Conservation (phyloP, 1,140 invertebrate species). For the Bicyclus anynana region DNA sequence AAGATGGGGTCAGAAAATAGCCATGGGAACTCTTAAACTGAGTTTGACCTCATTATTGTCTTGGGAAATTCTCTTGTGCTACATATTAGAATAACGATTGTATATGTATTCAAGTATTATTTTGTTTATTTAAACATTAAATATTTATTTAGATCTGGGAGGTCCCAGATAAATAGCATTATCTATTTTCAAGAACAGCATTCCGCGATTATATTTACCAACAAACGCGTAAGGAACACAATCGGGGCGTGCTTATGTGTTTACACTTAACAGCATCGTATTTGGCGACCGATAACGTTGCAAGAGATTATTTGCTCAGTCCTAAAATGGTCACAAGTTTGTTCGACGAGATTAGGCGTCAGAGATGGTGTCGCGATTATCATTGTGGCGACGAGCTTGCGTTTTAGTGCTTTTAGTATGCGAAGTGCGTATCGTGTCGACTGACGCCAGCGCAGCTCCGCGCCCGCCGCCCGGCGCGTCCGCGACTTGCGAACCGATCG, state of each 20-base stretch:
- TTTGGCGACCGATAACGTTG: conserved; percentile 60
- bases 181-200: conserved; percentile 3
- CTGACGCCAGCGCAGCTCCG: conserved; percentile 60
- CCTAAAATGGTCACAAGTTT: conserved; percentile 45
- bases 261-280: conserved; percentile 39
- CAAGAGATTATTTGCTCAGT: conserved; percentile 53
- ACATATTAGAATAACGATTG: too few species aligned
- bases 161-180: not conserved
- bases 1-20: too few species aligned
- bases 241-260: conserved; percentile 41
- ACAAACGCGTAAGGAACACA: conserved; percentile 40
- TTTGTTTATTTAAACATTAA: not conserved
- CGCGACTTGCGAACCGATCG: conserved; percentile 38
- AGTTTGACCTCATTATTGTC: too few species aligned
- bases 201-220: conserved; percentile 46
- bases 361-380: conserved; percentile 61
- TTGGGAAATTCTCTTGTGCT: too few species aligned
- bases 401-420: conserved; percentile 65
- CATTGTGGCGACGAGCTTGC: conserved; percentile 43
- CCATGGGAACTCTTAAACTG: too few species aligned
- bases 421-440: conserved; percentile 64
- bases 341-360: conserved; percentile 57
- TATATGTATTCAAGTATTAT: too few species aligned
- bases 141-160: not conserved
- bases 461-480: conserved; percentile 37